Evolutionary conservation across 1,140 invertebrate species (phyloP), one percentile per base, ranked within the genome.

Genomic region (Sinella curviseta): DNA sequence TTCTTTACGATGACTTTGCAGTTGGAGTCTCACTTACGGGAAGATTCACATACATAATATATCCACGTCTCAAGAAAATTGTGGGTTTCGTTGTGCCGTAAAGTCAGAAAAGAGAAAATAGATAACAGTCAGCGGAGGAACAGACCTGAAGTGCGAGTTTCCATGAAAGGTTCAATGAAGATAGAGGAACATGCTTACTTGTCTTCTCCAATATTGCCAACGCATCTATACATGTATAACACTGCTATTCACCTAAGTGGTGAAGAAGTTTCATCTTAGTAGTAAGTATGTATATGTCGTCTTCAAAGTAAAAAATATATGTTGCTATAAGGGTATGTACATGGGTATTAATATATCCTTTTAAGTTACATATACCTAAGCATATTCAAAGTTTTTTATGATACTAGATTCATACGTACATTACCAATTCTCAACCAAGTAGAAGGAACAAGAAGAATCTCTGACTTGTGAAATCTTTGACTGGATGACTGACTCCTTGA

Each of bases 381-480:
- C n/a, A n/a, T n/a, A n/a, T n/a, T n/a, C 39, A 48, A 48, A 48
- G 39, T 48, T 48, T 48, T 48, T 4, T 48, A 17, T 17, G 4
- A 17, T 48, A 17, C 17, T 48, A 4, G 39, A 8, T 48, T 48
- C n/a, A n/a, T n/a, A n/a, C n/a, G n/a, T n/a, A n/a, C n/a, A n/a
- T 70, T 30, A 8, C 26, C 65, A 70, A 33, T 70, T 33, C 24
- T 33, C 31, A 70, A 16, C 65, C 65, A 70, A 70, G 28, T 33
- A 70, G 65, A 70, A 60, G 55, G n/a, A 33, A 70, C 28, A 30
- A 30, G 28, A 33, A 30, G 65, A 31, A 24, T 65, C 26, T 65
- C 24, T 70, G 28, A 70, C 65, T 70, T 70, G 26, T 70, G 31
- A 70, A 70, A 70, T 70, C 65, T 70, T 70, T 70, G 65, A 70